These are phyloP conservation scores for Gadus chalcogrammus DNA, from an alignment of 2,113 vertebrate genomes.

Conservation along the genomic window DNA sequence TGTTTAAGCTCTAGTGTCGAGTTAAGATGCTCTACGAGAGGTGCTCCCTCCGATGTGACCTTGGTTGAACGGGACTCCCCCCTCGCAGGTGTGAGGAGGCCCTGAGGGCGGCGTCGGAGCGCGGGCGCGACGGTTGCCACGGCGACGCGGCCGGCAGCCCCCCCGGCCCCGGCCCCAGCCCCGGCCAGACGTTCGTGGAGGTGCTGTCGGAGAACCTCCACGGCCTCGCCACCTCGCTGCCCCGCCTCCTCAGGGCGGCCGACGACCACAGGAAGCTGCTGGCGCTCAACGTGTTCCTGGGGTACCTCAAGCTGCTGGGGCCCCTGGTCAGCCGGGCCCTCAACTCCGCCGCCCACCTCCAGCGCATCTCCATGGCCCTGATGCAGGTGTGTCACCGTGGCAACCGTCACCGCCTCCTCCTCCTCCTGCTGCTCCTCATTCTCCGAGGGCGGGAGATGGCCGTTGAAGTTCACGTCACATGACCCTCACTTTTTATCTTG, in stretches of 20 bases:
- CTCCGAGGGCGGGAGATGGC: no score
- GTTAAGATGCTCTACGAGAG: no score
- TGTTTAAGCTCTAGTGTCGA: no score
- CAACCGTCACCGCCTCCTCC: no score
- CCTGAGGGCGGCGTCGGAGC: slow-evolving; percentile 69
- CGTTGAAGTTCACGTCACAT: no score
- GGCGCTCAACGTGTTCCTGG: slow-evolving; percentile 80
- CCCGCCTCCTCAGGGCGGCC: slow-evolving; percentile 86
- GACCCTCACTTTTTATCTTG: no score
- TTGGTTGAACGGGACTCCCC: background rate
- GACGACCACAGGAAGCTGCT: slow-evolving; percentile 85
- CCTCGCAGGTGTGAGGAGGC: slow-evolving; percentile 55
- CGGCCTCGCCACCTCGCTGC: slow-evolving; percentile 81
- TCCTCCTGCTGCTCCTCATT: no score
- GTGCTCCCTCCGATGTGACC: no score
- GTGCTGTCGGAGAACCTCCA: slow-evolving; percentile 89
- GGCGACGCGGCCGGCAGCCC: slow-evolving; percentile 22
- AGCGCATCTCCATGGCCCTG: slow-evolving; percentile 86
- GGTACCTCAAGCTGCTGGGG: slow-evolving; percentile 89
- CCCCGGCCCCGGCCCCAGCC: slow-evolving; percentile 39
- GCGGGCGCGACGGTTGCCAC: slow-evolving; percentile 45
- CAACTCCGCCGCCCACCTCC: slow-evolving; percentile 80
- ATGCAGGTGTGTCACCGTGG: slow-evolving; percentile 70
- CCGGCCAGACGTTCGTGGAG: slow-evolving; percentile 74
- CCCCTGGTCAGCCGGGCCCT: slow-evolving; percentile 77